Base-by-base conservation (phyloP, 2,797 vertebrate species). In the Sebastes cheni region DNA sequence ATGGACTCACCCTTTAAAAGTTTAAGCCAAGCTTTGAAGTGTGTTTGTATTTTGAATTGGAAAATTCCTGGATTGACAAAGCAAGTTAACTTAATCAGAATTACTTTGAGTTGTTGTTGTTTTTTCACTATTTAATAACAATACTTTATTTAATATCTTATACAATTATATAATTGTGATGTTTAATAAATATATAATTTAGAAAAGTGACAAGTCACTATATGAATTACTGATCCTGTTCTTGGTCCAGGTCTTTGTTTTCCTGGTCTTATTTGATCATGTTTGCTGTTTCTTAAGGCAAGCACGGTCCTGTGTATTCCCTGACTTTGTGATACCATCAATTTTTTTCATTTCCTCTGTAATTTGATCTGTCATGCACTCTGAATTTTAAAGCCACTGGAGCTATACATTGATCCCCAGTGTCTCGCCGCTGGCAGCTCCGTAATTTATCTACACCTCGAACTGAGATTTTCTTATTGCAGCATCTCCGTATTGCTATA, bases 381-480 rank as follows among this genome's bases (percentile, higher is more conserved):
- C 69, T 34, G 77, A 78, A 72, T 73, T 69, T 73, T 55, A 60
- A 86, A 84, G 62, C 69, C 54, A 29, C 46, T 22, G 23, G 34
- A 90, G 88, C 83, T n/a, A 77, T 80, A 74, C 65, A 75, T 80
- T 62, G 87, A 88, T 85, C 75, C 75, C 39, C 32, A 11, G 32
- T 25, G 67, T 80, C 52, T 66, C 50, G 1, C 34, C 25, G 10
- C 50, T 30, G 54, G 27, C 70, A 55, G 39, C 46, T 79, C n/a
- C 1, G 13, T 60, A 27, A 74, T 76, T 80, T 54, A 71, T 70
- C 25, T 46, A 12, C 69, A 65, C 66, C 36, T 67, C 52, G 54
- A 25, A 58, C 62, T 46, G 42, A 46, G 66, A 58, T 78, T 60
- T 50, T 5, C 18, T 79, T 22, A 59, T 58, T 59, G 22, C 14